Evolutionary conservation across 53 echinoderm and acorn worm genomes (phyloP).

Genomic region (Hippasteria phrygiana): DNA sequence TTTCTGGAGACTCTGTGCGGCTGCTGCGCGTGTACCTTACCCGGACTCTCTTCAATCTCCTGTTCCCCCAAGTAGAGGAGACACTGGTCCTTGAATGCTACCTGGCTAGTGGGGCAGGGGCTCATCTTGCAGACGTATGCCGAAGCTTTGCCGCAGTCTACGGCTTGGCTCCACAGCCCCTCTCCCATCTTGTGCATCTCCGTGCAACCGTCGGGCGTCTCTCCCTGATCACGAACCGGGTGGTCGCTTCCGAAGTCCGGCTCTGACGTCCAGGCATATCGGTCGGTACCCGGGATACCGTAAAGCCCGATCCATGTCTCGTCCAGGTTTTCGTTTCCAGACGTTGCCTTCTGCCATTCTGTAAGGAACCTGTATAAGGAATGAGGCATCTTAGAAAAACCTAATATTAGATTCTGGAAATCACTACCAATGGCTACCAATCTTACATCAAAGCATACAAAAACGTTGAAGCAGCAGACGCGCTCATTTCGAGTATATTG

Average conservation of each 20-base stretch:
- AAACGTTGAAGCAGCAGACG: too few relatives aligned
- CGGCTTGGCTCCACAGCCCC: slow-evolving; percentile 1
- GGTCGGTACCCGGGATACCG: background rate
- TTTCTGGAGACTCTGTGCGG: slow-evolving; percentile 6
- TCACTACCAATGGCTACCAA: too few relatives aligned
- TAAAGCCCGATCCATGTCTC: slow-evolving; percentile 46
- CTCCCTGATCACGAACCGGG: background rate
- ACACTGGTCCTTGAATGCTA: slow-evolving; percentile 20
- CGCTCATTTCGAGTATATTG: too few relatives aligned
- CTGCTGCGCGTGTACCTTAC: background rate
- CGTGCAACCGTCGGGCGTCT: background rate
- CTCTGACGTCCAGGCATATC: slow-evolving; percentile 8
- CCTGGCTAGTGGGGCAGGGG: slow-evolving; percentile 7
- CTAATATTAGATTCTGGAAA: too few relatives aligned
- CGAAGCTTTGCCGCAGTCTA: background rate
- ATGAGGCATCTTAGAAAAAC: background rate
- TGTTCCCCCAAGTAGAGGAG: slow-evolving; percentile 20
- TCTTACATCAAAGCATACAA: too few relatives aligned
- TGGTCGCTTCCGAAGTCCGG: background rate
- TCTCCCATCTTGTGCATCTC: slow-evolving; percentile 15
- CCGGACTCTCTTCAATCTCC: background rate
- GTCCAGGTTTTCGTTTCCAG: background rate
- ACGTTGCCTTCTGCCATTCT: slow-evolving; percentile 25
- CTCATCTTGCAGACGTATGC: slow-evolving; percentile 39
- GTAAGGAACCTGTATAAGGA: slow-evolving; percentile 22